Conservation (phyloP, 2,113 vertebrate species). For the Diphyllodes magnificus region DNA sequence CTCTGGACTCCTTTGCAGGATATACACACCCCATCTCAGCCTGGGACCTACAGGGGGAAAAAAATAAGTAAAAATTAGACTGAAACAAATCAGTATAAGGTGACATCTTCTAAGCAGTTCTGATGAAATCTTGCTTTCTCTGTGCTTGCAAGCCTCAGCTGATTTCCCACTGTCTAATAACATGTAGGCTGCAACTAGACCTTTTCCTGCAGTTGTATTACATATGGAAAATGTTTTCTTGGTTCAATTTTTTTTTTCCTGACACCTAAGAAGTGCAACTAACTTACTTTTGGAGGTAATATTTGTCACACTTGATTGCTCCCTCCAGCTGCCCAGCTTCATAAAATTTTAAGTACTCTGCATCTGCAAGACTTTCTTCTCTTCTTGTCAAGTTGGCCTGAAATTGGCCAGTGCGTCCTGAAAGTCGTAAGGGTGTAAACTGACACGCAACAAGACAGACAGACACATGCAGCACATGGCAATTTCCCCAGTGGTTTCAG, state of each 20-base stretch:
- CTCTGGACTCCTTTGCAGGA: neutral
- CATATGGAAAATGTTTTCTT: neutral
- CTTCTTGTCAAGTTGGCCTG: neutral
- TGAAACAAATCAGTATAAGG: neutral
- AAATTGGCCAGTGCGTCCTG: neutral
- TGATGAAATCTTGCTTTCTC: neutral
- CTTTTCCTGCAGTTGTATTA: neutral
- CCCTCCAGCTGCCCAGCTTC: neutral
- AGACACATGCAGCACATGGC: neutral
- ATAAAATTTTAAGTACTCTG: neutral
- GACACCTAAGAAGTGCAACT: neutral
- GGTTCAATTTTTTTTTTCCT: neutral
- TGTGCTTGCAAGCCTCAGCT: neutral
- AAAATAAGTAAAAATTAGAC: neutral
- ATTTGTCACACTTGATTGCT: neutral
- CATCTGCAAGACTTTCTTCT: neutral
- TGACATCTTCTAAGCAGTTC: neutral
- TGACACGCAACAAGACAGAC: neutral
- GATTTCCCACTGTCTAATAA: neutral
- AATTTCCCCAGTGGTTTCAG: neutral
- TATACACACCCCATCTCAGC: neutral
- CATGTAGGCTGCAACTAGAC: neutral
- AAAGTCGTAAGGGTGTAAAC: neutral
- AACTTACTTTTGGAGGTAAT: neutral
- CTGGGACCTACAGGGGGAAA: rapidly evolving